Evolutionary conservation across 2,888 invertebrate genomes (phyloP).

Genomic region (Boloria selene): DNA sequence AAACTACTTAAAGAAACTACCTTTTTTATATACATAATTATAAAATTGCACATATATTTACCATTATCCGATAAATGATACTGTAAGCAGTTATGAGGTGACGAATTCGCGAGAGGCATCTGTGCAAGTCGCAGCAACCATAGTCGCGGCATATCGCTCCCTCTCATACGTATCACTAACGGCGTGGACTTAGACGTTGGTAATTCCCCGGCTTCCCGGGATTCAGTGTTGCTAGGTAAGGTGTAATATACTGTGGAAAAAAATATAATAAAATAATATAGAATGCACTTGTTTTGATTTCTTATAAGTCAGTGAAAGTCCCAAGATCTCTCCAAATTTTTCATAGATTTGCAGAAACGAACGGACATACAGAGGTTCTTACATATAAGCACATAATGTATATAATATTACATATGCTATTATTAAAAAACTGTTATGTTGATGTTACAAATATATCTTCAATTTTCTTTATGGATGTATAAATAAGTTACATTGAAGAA

Average conservation of each 20-base stretch:
- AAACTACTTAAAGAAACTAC: too few species aligned
- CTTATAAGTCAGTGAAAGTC: too few species aligned
- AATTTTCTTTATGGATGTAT: too few species aligned
- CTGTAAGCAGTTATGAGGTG: constrained; percentile 90
- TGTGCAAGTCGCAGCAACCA: constrained; percentile 91
- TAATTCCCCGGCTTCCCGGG: constrained; percentile 62
- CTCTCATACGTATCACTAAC: constrained; percentile 77
- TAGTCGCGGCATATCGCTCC: constrained; percentile 84
- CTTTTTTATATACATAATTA: not conserved
- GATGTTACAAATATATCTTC: too few species aligned
- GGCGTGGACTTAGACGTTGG: constrained; percentile 58
- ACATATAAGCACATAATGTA: too few species aligned
- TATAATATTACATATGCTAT: too few species aligned
- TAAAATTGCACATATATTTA: constrained; percentile 44
- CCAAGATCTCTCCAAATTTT: too few species aligned
- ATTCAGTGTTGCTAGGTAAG: constrained; percentile 75
- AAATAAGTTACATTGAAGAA: too few species aligned
- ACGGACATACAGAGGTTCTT: too few species aligned
- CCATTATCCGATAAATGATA: constrained; percentile 85
- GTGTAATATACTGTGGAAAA: constrained; percentile 84
- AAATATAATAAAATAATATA: too few species aligned
- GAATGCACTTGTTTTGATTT: too few species aligned
- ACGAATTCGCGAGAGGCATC: constrained; percentile 88
- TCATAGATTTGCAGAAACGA: too few species aligned
- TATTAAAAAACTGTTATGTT: not conserved